A percentile compares a stretch with the other conserved stretches of the same genome.
These are phyloP conservation scores for Apodemus sylvaticus DNA, from an alignment of 2,113 vertebrate genomes.

Conservation along the genomic window DNA sequence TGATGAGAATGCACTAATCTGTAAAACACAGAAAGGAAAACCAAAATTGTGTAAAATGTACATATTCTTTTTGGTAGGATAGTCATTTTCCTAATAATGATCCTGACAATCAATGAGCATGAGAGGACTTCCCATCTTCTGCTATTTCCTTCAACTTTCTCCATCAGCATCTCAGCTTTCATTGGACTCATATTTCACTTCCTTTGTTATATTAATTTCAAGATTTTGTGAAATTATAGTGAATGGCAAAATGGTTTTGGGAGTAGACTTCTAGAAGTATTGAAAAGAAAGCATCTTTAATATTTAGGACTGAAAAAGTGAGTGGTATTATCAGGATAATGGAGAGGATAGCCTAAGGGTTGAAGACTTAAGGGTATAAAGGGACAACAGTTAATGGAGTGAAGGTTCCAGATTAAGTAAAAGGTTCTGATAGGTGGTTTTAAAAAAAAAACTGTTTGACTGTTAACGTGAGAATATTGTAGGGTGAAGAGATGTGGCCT, in stretches of 20 bases:
- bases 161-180: not conserved
- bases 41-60: not conserved
- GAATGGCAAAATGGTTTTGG: not conserved
- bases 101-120: not conserved
- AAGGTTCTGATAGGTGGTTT: no score
- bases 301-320: no score
- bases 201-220: not conserved
- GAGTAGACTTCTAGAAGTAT: no score
- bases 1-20: not conserved
- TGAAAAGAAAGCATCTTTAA: no score
- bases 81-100: not conserved
- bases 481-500: not conserved
- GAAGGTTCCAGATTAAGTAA: no score
- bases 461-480: not conserved
- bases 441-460: not conserved
- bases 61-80: not conserved
- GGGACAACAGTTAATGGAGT: no score
- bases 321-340: no score
- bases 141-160: not conserved
- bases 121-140: not conserved
- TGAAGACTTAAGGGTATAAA: no score
- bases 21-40: not conserved
- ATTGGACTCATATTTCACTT: not conserved
- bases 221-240: not conserved
- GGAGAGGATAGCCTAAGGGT: no score